A percentile compares a stretch with the other conserved stretches of the same genome.
Evolutionary conservation across 2,113 vertebrate species (phyloP).

Genomic region (Caranx ignobilis): DNA sequence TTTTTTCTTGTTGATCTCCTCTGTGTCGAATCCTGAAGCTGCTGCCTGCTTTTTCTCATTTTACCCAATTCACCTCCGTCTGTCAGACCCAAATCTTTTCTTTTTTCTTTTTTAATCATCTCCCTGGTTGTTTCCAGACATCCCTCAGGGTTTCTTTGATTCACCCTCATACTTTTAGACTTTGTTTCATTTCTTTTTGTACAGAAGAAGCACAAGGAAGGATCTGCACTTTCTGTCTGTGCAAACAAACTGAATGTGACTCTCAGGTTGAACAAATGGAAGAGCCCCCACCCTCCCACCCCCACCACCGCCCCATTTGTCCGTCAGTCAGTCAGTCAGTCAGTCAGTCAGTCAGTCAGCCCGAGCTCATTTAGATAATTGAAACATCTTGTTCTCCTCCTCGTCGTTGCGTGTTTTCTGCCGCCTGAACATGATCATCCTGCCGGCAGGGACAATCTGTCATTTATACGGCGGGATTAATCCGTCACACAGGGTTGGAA

Average conservation of each 20-base stretch:
- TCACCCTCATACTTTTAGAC: neutral
- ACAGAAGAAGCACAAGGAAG: neutral
- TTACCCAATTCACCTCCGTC: neutral
- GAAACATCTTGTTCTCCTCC: slow-evolving; percentile 48
- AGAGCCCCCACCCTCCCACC: neutral
- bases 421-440: slow-evolving; percentile 29
- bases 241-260: neutral
- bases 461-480: slow-evolving; percentile 31
- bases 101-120: too few species aligned
- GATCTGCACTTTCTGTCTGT: neutral
- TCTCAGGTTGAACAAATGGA: neutral
- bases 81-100: neutral
- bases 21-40: neutral
- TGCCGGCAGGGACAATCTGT: slow-evolving; percentile 32
- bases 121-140: neutral
- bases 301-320: too few species aligned
- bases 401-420: slow-evolving; percentile 12
- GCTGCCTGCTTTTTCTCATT: slow-evolving; percentile 2
- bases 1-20: neutral
- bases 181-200: neutral
- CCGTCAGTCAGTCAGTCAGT: too few species aligned
- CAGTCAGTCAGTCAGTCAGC: slow-evolving; percentile 6
- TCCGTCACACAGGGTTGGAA: slow-evolving; percentile 13
- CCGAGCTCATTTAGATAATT: slow-evolving; percentile 43
- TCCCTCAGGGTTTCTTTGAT: neutral